phyloP scores from a whole-genome alignment of 2,888 invertebrate genomes.

The Automeris io region DNA sequence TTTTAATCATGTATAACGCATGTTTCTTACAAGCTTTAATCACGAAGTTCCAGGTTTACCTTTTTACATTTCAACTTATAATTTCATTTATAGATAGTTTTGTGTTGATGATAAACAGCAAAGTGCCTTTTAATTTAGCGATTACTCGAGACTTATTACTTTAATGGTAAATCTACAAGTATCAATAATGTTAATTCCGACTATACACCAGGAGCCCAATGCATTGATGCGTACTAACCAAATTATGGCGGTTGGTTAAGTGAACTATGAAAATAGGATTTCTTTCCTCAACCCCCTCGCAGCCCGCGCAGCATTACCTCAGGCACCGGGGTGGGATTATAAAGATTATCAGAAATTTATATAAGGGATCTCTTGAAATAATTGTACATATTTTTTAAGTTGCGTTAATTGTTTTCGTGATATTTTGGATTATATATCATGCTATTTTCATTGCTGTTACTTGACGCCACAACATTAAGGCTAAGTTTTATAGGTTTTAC shows the following conservation, averaged over 20 bases:
- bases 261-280: slow-evolving; percentile 77
- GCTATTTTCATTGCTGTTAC: neutral
- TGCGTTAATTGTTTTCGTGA: slow-evolving; percentile 3
- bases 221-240: slow-evolving; percentile 65
- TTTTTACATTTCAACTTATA: too few species aligned
- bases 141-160: too few species aligned
- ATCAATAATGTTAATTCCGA: slow-evolving; percentile 32
- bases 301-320: slow-evolving; percentile 26
- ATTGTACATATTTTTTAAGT: slow-evolving; percentile 6
- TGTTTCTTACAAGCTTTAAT: too few species aligned
- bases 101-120: too few species aligned
- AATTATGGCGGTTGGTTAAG: slow-evolving; percentile 67
- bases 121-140: too few species aligned
- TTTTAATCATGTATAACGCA: too few species aligned
- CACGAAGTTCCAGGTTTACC: too few species aligned
- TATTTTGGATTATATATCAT: neutral
- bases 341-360: slow-evolving; percentile 62
- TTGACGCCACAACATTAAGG: too few species aligned
- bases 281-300: slow-evolving; percentile 42
- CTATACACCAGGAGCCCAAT: slow-evolving; percentile 59
- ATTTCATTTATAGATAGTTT: too few species aligned
- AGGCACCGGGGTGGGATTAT: slow-evolving; percentile 58
- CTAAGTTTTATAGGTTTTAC: too few species aligned
- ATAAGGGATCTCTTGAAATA: slow-evolving; percentile 19
- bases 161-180: slow-evolving; percentile 24